phyloP scores from a whole-genome alignment of 92 coral and sea anemone species.

The Siderastrea radians region DNA sequence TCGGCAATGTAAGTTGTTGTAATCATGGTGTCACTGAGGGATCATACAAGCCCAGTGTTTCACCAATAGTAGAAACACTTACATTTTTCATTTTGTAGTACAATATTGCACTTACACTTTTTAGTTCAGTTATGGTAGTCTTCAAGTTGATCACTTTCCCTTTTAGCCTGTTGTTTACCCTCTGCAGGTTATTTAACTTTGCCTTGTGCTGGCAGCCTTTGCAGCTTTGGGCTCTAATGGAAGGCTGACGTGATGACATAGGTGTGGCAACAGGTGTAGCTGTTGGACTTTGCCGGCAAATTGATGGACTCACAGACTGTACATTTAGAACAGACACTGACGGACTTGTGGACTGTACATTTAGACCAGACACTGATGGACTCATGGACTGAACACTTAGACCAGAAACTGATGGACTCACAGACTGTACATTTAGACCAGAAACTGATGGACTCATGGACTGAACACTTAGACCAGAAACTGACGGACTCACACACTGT shows the following conservation, averaged over 20 bases:
- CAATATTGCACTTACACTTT: constrained; percentile 2
- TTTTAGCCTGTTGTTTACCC: background rate
- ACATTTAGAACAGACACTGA: background rate
- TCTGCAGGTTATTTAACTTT: background rate
- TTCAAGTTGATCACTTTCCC: background rate
- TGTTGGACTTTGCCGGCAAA: background rate
- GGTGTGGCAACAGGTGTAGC: background rate
- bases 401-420: background rate
- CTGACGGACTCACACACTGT: too few relatives aligned
- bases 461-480: too few relatives aligned
- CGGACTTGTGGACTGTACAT: background rate
- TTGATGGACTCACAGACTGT: background rate
- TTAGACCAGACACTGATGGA: background rate
- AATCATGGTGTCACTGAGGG: too few relatives aligned
- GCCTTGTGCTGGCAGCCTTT: constrained; percentile 15
- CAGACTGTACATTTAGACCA: too few relatives aligned
- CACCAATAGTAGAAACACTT: background rate
- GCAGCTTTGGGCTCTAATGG: constrained; percentile 2
- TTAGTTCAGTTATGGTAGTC: background rate
- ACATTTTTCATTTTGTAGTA: background rate
- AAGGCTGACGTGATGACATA: background rate
- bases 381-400: background rate
- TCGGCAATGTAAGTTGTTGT: too few relatives aligned
- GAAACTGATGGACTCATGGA: too few relatives aligned
- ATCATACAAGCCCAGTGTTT: background rate